Evolutionary conservation across 2,797 vertebrate genomes (phyloP), one percentile per base, ranked within the genome.

Genomic region (Sebastes iracundus): DNA sequence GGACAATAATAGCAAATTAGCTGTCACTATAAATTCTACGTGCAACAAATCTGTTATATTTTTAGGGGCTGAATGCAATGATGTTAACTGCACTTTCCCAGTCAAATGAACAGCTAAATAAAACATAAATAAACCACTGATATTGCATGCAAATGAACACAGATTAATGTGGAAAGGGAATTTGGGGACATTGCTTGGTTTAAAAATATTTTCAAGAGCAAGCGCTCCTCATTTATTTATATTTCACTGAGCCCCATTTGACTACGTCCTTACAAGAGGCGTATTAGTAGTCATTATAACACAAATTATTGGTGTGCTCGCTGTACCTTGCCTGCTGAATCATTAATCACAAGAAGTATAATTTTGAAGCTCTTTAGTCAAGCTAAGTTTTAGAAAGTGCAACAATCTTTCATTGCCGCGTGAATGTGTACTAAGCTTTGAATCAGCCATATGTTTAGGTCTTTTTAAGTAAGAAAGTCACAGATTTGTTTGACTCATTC

Each of bases 251-350:
- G 74, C 62, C 56, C 64, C 66, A 42, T 86, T 87, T 77, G 60
- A 75, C 76, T 70, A 20, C 75, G 77, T 83, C 82, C 62, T 85
- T 73, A 87, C 74, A 86, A 82, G 80, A 84, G 75, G 67, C 13
- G 14, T 75, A 83, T 92, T 86, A 90, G 85, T 60, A 64, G 78
- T 84, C 68, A 84, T 90, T 88, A 83, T 78, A 67, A 53, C 65
- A 67, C 70, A 82, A 84, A 89, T 88, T 82, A 89, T 69, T 69
- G 68, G 80, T 86, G 79, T 60, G 70, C 72, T 73, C 25, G 14
- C 80, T 82, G 77, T 83, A 87, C 89, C 64, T 85, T 75, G 30
- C 62, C 70, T 83, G 75, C 81, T 88, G 86, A 88, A 89, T 88
- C 74, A 32, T 87, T 90, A 87, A 92, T 90, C 83, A 92, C 56